phyloP scores from a whole-genome alignment of 2,113 vertebrate genomes.

The Chinchilla lanigera region DNA sequence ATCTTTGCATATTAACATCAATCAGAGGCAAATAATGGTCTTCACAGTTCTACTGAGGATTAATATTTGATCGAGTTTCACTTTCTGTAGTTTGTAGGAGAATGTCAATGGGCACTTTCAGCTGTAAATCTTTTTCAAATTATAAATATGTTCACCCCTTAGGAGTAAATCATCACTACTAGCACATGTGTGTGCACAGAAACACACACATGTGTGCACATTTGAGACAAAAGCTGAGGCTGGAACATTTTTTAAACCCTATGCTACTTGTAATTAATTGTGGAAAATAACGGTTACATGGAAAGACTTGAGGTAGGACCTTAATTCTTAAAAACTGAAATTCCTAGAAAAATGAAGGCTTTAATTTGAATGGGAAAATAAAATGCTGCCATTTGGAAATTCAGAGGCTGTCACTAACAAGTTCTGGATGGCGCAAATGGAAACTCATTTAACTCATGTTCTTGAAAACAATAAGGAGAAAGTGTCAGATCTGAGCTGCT shows the following conservation, averaged over 20 bases:
- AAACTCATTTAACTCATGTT: background rate
- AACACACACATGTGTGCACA: background rate
- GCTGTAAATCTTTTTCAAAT: conserved; percentile 47
- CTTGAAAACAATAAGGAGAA: background rate
- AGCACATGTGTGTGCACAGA: background rate
- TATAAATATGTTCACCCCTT: background rate
- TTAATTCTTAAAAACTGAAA: background rate
- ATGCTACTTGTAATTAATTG: background rate
- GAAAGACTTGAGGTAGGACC: background rate
- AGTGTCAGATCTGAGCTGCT: background rate
- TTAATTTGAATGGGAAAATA: background rate
- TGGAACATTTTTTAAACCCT: background rate
- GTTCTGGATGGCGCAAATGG: background rate
- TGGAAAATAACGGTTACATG: background rate
- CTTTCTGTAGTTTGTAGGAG: conserved; percentile 34
- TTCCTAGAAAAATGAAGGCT: background rate
- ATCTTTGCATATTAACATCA: conserved; percentile 33
- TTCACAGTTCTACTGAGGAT: background rate
- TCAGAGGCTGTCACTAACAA: background rate
- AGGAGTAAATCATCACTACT: background rate
- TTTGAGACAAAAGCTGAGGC: background rate
- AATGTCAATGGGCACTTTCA: background rate
- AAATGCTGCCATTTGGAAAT: background rate
- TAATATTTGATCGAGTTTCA: conserved; percentile 45
- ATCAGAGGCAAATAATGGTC: background rate